Percentiles rank a stretch among this genome's conserved stretches.
Conservation (phyloP, 2,888 invertebrate genomes). For the Drosophila acutilabella region DNA sequence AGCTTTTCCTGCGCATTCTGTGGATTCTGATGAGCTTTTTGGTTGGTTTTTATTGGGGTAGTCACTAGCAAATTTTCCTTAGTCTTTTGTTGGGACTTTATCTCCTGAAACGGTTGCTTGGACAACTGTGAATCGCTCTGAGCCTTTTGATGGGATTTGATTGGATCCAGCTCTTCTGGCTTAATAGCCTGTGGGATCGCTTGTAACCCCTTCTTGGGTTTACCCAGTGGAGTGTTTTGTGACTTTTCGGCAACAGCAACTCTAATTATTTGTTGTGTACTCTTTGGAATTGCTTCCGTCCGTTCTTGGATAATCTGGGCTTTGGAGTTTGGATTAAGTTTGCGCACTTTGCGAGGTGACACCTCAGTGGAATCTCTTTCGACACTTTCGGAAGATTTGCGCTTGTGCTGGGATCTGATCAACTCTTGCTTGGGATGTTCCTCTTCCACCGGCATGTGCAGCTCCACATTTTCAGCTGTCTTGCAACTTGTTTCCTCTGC, state of each 20-base stretch:
- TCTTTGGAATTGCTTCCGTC: not conserved
- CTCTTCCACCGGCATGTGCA: constrained; percentile 63
- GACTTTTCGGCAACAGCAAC: not conserved
- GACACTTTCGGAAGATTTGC: constrained; percentile 33
- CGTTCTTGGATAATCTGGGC: not conserved
- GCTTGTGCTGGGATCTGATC: constrained; percentile 23
- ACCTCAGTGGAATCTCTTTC: not conserved
- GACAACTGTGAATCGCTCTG: no score
- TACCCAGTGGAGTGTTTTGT: not conserved
- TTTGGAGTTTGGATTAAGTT: constrained; percentile 10
- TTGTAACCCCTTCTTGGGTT: not conserved
- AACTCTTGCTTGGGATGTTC: constrained; percentile 16
- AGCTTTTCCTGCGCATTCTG: no score
- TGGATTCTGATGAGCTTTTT: not conserved
- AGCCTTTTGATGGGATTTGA: no score
- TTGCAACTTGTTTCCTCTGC: not conserved
- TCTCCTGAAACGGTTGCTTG: not conserved
- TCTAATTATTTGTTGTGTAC: no score
- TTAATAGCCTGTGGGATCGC: not conserved
- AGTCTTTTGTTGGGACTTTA: not conserved
- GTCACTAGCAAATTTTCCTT: not conserved
- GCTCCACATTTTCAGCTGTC: not conserved
- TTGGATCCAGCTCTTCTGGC: no score
- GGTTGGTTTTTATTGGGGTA: not conserved
- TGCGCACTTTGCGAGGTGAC: constrained; percentile 32